Conservation (phyloP, 1,140 invertebrate genomes). For the Cydia splendana region DNA sequence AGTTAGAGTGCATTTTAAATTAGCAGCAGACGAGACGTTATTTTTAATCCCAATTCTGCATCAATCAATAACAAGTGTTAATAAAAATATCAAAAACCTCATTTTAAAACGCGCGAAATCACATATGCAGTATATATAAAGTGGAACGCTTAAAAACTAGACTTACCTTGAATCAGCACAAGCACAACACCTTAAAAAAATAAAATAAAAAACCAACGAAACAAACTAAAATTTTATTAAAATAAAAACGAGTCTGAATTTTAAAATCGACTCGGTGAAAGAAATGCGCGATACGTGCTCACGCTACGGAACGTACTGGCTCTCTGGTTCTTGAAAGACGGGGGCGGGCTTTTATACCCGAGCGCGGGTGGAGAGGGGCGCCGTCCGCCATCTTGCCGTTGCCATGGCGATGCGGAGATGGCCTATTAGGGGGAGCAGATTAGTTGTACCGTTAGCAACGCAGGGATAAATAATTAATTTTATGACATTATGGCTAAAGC, state of each 20-base stretch:
- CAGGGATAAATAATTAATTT: constrained; percentile 27
- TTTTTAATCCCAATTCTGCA: constrained; percentile 57
- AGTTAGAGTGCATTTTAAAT: constrained; percentile 43
- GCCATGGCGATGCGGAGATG: constrained; percentile 74
- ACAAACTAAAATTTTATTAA: constrained; percentile 38
- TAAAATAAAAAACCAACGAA: constrained; percentile 31
- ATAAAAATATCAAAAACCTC: constrained; percentile 12
- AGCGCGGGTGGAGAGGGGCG: constrained; percentile 50
- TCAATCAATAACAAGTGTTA: constrained; percentile 54
- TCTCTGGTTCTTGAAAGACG: constrained; percentile 52
- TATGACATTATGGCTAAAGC: constrained; percentile 25
- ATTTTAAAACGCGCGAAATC: not conserved
- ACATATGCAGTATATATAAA: not conserved
- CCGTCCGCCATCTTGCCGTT: constrained; percentile 72
- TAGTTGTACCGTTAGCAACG: constrained; percentile 62
- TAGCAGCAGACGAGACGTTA: constrained; percentile 43
- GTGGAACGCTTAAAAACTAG: not conserved
- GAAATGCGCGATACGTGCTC: constrained; percentile 52
- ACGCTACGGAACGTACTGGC: constrained; percentile 58
- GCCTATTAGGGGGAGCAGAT: constrained; percentile 76
- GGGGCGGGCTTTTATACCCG: constrained; percentile 66
- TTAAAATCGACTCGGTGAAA: constrained; percentile 53
- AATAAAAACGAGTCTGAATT: constrained; percentile 44
- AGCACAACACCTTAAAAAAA: constrained; percentile 46
- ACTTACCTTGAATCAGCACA: constrained; percentile 32